Evolutionary conservation across 2,113 vertebrate genomes (phyloP).

Genomic region (Fregata magnificens): DNA sequence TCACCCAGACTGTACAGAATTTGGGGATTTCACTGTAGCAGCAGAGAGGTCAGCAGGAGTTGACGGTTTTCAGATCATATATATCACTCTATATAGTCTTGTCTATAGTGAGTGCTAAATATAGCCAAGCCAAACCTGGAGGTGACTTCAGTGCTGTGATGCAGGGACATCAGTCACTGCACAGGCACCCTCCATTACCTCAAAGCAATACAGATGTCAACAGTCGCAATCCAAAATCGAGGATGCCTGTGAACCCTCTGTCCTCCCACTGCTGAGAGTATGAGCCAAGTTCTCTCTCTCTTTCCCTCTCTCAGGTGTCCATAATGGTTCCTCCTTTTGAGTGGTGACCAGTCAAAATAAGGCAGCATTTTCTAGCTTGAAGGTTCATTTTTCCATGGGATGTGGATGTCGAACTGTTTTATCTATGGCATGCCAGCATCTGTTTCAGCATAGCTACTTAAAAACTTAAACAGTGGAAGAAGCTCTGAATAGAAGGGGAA

Average conservation of each 20-base stretch:
- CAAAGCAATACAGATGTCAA: background rate
- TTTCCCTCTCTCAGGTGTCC: background rate
- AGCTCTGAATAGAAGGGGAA: background rate
- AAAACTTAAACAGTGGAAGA: background rate
- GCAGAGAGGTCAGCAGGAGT: slow-evolving; percentile 38
- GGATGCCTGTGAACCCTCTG: background rate
- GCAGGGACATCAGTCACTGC: background rate
- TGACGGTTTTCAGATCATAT: slow-evolving; percentile 44
- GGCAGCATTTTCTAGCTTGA: background rate
- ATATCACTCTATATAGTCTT: slow-evolving; percentile 47
- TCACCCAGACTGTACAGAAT: background rate
- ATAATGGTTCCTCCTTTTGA: background rate
- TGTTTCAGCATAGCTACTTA: background rate
- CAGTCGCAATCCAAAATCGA: background rate
- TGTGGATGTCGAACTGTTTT: background rate
- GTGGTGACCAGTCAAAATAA: background rate
- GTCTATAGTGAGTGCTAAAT: slow-evolving; percentile 43
- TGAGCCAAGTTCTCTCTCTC: background rate
- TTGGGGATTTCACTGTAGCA: background rate
- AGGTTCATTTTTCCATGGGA: background rate
- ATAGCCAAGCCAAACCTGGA: slow-evolving; percentile 49
- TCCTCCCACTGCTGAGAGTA: background rate
- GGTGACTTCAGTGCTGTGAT: slow-evolving; percentile 30
- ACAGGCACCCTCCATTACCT: background rate
- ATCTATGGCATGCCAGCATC: background rate